Evolutionary conservation across 2,113 vertebrate genomes (phyloP), one percentile per base, ranked within the genome.

Genomic region (Sterna hirundo): DNA sequence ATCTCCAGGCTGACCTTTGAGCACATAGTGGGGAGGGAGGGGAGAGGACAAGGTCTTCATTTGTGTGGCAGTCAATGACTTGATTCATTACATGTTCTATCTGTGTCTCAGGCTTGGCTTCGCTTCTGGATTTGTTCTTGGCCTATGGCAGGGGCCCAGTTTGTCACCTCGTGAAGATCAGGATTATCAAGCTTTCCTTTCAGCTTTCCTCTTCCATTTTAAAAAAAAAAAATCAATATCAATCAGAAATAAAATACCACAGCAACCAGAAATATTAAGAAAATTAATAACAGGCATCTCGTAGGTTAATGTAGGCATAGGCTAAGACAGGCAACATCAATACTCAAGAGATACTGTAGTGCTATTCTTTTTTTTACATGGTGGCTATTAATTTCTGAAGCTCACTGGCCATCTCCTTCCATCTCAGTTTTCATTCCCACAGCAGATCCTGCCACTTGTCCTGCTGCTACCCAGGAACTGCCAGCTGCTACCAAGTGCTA

Each of bases 1-100:
- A 4, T 57, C 21, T 57, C 29, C 66, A 58, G 60, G 13, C 27
- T 40, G 65, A 44, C n/a, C 27, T 16, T 10, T 26, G 16, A 34
- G 42, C 0, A 1, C 55, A 10, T 38, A 4, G 7, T 2, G 1
- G 4, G 15, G 9, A 16, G 7, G 15, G 9, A 38, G 18, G 6
- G 11, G 9, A 8, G 0, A 7, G 3, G 40, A 8, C 13, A 5
- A 0, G 15, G 36, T 11, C 44, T 34, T 22, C 2, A 2, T 21
- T 15, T 13, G 25, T 2, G 18, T 3, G 0, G 36, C 8, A 2
- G 13, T 42, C 71, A 49, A 2, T 42, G 11, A 20, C 58, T 80
- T 21, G 1, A 4, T 25, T 47, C 15, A 1, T n/a, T 64, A 0
- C 2, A 0, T 4, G 20, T 64, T 34, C 57, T 32, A 8, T 26